Percentiles rank a stretch among this genome's conserved stretches.
Evolutionary conservation across 2,797 vertebrate genomes (phyloP).

Genomic region (Dromococcyx pavoninus): DNA sequence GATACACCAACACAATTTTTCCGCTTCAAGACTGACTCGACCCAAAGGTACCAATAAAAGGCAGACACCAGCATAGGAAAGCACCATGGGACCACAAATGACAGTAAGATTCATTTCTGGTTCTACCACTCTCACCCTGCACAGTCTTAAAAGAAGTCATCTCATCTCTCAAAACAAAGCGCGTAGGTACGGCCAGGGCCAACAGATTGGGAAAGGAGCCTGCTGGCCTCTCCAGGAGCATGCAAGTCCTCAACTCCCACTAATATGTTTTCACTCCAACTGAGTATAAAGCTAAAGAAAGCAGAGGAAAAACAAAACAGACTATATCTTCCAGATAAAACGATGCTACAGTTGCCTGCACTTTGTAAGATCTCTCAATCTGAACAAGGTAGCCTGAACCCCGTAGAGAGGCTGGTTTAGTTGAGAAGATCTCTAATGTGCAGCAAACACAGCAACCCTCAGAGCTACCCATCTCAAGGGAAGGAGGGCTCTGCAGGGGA

Average conservation of each 20-base stretch:
- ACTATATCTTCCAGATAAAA: background rate
- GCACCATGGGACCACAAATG: background rate
- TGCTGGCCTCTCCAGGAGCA: background rate
- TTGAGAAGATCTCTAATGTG: background rate
- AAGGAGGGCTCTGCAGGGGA: background rate
- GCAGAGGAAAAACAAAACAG: background rate
- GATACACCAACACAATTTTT: background rate
- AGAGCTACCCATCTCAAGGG: background rate
- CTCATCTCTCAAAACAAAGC: background rate
- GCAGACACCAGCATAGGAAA: background rate
- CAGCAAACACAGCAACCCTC: background rate
- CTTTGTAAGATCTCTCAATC: background rate
- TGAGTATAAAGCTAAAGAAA: background rate
- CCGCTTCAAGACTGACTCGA: background rate
- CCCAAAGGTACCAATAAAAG: background rate
- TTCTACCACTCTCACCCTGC: accelerated
- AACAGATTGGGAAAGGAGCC: background rate
- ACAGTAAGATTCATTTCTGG: background rate
- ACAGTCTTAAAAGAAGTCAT: background rate
- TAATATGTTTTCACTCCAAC: background rate
- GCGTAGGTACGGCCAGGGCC: background rate
- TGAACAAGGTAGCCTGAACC: background rate
- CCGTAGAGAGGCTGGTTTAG: background rate
- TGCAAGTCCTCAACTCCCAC: background rate
- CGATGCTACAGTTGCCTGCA: background rate